These are phyloP conservation scores for Paelopatides confundens DNA, from an alignment of 53 echinoderm and acorn worm genomes.

Conservation along the genomic window DNA sequence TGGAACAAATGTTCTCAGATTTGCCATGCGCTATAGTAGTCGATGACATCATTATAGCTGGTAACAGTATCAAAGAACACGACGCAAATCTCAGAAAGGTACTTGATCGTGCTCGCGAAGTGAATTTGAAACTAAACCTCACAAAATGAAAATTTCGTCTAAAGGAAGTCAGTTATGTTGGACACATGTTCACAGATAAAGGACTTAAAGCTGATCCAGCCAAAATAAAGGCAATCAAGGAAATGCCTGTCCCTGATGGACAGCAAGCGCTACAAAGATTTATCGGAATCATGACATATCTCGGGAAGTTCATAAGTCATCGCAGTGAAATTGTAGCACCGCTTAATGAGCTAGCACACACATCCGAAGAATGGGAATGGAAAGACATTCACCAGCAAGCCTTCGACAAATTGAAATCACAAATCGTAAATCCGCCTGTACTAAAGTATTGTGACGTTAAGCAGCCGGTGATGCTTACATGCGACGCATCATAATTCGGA, in stretches of 20 bases:
- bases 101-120: slow-evolving; percentile 40
- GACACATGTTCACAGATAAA: slow-evolving; percentile 55
- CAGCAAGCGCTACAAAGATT: not conserved
- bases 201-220: slow-evolving; percentile 60
- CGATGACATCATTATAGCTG: slow-evolving; percentile 55
- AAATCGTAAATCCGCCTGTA: not conserved
- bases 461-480: slow-evolving; percentile 28
- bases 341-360: not conserved
- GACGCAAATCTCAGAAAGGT: slow-evolving; percentile 46
- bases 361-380: not conserved
- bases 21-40: slow-evolving; percentile 59
- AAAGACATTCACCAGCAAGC: not conserved
- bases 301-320: not conserved
- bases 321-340: slow-evolving; percentile 5
- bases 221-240: slow-evolving; percentile 53
- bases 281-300: not conserved
- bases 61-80: slow-evolving; percentile 22
- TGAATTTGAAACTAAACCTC: slow-evolving; percentile 52
- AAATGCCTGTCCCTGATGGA: slow-evolving; percentile 41
- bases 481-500: slow-evolving; percentile 41
- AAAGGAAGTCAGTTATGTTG: slow-evolving; percentile 49
- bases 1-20: slow-evolving; percentile 63
- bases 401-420: not conserved
- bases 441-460: not conserved
- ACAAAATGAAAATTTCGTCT: slow-evolving; percentile 53